phyloP scores from a whole-genome alignment of 2,113 vertebrate species.

The Hystrix brachyura region DNA sequence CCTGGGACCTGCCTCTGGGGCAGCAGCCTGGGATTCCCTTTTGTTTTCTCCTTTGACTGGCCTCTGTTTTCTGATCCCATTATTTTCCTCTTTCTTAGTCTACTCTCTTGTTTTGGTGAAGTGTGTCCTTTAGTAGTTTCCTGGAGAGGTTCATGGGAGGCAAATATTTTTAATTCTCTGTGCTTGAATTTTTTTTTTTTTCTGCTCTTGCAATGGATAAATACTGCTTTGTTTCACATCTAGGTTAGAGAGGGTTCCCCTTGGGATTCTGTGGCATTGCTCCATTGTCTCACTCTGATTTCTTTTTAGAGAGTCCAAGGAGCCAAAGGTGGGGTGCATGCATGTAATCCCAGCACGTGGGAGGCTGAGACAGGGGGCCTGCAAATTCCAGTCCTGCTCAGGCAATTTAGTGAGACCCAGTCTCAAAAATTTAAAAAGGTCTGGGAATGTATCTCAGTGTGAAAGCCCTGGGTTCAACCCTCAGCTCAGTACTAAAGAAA shows the following conservation, averaged over 20 bases:
- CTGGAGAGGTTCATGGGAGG: background rate
- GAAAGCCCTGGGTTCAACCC: background rate
- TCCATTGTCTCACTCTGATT: background rate
- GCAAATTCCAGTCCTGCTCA: background rate
- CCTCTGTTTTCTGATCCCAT: background rate
- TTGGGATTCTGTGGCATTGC: background rate
- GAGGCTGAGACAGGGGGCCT: background rate
- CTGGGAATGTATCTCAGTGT: background rate
- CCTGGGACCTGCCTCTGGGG: too few relatives aligned
- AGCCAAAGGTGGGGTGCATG: background rate
- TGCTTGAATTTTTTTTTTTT: background rate
- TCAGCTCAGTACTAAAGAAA: background rate
- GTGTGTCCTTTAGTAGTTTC: background rate
- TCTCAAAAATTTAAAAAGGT: background rate
- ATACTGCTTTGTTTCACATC: background rate
- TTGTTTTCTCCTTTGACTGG: background rate
- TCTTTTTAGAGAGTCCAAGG: background rate
- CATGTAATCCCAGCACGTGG: background rate
- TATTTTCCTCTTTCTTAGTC: background rate
- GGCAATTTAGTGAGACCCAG: background rate
- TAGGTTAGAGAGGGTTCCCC: background rate
- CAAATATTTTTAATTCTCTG: background rate
- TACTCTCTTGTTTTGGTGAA: background rate
- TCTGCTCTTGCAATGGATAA: background rate
- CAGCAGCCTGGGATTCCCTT: background rate